Conservation (phyloP, 2,113 vertebrate genomes). For the Mobula birostris region DNA sequence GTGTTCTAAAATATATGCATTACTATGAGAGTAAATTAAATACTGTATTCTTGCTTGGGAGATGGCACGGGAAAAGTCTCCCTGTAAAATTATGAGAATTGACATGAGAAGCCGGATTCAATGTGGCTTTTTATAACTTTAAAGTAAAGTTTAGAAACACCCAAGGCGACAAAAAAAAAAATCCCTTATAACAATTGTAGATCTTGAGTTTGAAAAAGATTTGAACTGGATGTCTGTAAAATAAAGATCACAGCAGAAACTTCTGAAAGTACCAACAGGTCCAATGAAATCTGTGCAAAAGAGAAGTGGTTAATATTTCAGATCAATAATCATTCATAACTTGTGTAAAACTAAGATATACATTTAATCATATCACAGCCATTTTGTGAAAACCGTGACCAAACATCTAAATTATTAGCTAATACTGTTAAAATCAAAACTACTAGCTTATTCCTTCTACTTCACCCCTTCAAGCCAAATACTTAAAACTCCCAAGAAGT, state of each 20-base stretch:
- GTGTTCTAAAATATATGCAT: neutral
- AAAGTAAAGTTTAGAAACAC: neutral
- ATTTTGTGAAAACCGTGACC: conserved; percentile 17
- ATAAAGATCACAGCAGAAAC: neutral
- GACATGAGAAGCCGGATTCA: neutral
- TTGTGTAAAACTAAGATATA: conserved; percentile 11
- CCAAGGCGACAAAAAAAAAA: neutral
- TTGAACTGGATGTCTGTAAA: neutral
- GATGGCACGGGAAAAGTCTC: too few species aligned
- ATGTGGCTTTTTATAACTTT: neutral
- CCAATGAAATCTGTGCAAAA: too few species aligned
- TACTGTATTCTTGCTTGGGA: neutral
- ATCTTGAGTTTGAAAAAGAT: neutral
- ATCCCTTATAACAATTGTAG: neutral
- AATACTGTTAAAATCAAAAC: conserved; percentile 8
- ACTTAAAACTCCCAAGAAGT: conserved; percentile 21
- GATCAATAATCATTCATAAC: too few species aligned
- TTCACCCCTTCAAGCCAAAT: conserved; percentile 22
- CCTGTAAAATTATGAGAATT: neutral
- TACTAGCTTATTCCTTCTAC: neutral
- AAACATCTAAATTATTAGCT: conserved; percentile 14
- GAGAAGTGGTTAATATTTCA: too few species aligned
- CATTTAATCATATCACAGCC: conserved; percentile 13
- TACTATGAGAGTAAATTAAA: neutral
- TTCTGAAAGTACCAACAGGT: too few species aligned